A percentile compares a stretch with the other conserved stretches of the same genome.
phyloP scores from a whole-genome alignment of 2,797 vertebrate species.

The Xerus rutilus region DNA sequence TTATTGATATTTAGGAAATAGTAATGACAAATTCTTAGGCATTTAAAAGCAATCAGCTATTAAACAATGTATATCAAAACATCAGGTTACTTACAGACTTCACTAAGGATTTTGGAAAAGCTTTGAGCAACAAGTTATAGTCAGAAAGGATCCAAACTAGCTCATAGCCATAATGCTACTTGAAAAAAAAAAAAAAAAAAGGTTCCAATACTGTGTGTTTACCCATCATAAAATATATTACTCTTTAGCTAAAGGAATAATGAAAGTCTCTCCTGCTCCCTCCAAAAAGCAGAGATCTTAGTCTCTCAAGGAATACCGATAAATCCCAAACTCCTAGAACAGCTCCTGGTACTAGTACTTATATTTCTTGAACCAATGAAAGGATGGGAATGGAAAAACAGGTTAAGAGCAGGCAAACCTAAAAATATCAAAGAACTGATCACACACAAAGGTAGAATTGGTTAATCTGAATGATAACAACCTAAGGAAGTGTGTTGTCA shows the following conservation, averaged over 20 bases:
- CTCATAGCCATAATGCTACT: neutral
- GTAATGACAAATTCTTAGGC: neutral
- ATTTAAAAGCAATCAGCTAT: constrained; percentile 43
- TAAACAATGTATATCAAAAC: constrained; percentile 44
- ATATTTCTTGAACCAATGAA: constrained; percentile 22
- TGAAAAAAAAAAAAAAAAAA: constrained; percentile 24
- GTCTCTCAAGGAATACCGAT: neutral
- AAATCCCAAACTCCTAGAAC: neutral
- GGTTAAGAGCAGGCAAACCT: constrained; percentile 19
- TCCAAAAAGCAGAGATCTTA: constrained; percentile 35
- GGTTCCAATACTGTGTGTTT: neutral
- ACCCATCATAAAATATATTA: neutral
- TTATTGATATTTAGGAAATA: neutral
- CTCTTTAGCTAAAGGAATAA: neutral
- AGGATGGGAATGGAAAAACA: neutral
- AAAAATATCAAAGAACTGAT: constrained; percentile 25
- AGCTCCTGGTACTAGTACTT: neutral
- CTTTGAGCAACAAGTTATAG: constrained; percentile 37
- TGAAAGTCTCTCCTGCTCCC: neutral
- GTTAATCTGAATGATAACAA: neutral
- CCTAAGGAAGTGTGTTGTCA: neutral
- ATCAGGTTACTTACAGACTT: neutral
- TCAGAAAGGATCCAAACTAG: constrained; percentile 16
- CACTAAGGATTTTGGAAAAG: constrained; percentile 28
- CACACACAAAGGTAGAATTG: neutral